Evolutionary conservation across 1,140 invertebrate genomes (phyloP).

Genomic region (Plectrocnemia conspersa): DNA sequence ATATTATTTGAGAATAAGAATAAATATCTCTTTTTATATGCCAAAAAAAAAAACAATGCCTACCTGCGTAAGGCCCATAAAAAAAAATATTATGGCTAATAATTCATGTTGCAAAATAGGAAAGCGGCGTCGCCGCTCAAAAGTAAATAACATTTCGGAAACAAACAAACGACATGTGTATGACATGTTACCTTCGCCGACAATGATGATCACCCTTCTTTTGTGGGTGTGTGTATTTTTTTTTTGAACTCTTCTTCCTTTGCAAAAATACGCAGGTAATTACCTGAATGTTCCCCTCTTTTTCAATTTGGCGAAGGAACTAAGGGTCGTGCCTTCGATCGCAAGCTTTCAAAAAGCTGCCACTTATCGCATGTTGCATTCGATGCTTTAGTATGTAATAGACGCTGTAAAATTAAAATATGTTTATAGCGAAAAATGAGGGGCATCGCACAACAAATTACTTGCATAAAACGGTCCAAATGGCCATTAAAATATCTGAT

Average conservation of each 20-base stretch:
- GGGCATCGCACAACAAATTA: too few species aligned
- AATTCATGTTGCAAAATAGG: slow-evolving; percentile 22
- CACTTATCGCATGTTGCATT: too few species aligned
- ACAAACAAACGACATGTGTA: slow-evolving; percentile 35
- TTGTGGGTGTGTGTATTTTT: background rate
- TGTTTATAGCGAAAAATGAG: too few species aligned
- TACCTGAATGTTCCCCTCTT: background rate
- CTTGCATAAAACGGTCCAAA: too few species aligned
- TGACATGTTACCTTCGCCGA: slow-evolving; percentile 29
- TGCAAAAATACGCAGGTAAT: background rate
- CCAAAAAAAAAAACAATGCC: background rate
- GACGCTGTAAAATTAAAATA: too few species aligned
- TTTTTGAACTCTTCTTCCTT: background rate
- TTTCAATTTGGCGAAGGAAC: slow-evolving; percentile 13
- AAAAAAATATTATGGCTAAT: slow-evolving; percentile 16
- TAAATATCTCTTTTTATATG: too few species aligned
- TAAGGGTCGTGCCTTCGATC: too few species aligned
- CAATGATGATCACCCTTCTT: slow-evolving; percentile 8
- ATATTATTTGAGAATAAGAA: too few species aligned
- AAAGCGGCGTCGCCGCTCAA: slow-evolving; percentile 17
- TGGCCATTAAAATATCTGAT: too few species aligned
- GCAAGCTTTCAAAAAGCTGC: too few species aligned
- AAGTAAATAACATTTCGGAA: slow-evolving; percentile 33
- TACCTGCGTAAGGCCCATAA: slow-evolving; percentile 8
- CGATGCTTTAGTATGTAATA: too few species aligned